A percentile compares a stretch with the other conserved stretches of the same genome.
These are phyloP conservation scores for Drosophila burlai DNA, from an alignment of 1,140 invertebrate genomes.

Conservation along the genomic window DNA sequence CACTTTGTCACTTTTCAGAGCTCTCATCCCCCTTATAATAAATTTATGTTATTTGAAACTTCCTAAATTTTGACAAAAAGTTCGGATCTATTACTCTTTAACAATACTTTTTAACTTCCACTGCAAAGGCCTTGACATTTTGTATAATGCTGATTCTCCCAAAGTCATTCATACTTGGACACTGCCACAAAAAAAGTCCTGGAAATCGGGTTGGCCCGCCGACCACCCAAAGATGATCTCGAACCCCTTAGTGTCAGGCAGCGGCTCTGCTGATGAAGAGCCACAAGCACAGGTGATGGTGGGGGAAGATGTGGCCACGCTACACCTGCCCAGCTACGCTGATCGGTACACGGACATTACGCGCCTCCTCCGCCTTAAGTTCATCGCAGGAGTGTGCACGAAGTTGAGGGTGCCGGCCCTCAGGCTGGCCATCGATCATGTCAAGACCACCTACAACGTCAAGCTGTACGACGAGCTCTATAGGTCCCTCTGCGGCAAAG, in stretches of 20 bases:
- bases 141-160: no score
- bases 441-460: constrained; percentile 65
- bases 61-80: no score
- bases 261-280: not conserved
- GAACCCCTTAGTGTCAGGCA: not conserved
- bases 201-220: not conserved
- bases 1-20: not conserved
- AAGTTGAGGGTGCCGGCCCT: constrained; percentile 55
- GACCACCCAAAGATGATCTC: not conserved
- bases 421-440: constrained; percentile 58
- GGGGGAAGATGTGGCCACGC: not conserved
- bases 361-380: constrained; percentile 51
- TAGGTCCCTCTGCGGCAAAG: constrained; percentile 27
- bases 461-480: constrained; percentile 64
- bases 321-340: constrained; percentile 53
- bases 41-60: no score
- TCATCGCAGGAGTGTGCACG: constrained; percentile 64
- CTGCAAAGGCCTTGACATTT: no score
- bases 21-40: not conserved
- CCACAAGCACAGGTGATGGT: not conserved
- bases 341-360: constrained; percentile 55
- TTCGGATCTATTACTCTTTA: no score
- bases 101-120: no score
- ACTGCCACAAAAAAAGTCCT: not conserved
- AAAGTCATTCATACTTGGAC: constrained; percentile 1